Base-by-base conservation (phyloP, 2,797 vertebrate genomes). In the Esox masquinongy region DNA sequence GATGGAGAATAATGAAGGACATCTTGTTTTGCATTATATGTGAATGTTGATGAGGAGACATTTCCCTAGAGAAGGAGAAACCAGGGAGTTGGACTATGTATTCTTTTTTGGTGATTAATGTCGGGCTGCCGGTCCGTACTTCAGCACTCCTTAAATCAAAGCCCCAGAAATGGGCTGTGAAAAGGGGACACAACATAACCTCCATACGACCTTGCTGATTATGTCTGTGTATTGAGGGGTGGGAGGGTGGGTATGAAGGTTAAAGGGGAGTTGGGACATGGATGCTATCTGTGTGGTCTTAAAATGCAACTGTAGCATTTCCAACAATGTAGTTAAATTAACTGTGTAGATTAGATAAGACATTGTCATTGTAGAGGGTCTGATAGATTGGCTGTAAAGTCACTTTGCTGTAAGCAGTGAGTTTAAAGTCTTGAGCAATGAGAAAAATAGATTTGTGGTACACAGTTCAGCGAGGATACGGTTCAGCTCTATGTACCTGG, bases 261-360 rank as follows among this genome's bases (percentile, higher is more conserved):
- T 43, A n/a, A 64, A 49, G 61, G 63, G 80, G 77, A 79, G 87
- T 83, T 47, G 83, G 88, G 84, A 89, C 87, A 88, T 86, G 86
- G 78, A 88, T 83, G 87, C 85, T 85, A 86, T 90, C 88, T 84
- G 81, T 89, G 79, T 79, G 89, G 85, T 91, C 84, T 89, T 86
- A 88, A 90, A 84, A 92, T 91, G 92, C 92, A 92, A 92, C 90
- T 91, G 92, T 93, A 93, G 93, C 92, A 93, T 93, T 93, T 93
- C 89, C 89, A 90, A 89, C 90, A 90, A 91, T 91, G 91, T 92
- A 92, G 92, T 91, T 89, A 88, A 88, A 90, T 87, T 87, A 90
- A 86, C 81, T 79, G 84, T 89, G 90, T 86, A 85, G 91, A 89
- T 89, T 85, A 89, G 89, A 91, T 82, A 83, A 83, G 68, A 71